Conservation (phyloP, 2,797 vertebrate species). For the Mus caroli region DNA sequence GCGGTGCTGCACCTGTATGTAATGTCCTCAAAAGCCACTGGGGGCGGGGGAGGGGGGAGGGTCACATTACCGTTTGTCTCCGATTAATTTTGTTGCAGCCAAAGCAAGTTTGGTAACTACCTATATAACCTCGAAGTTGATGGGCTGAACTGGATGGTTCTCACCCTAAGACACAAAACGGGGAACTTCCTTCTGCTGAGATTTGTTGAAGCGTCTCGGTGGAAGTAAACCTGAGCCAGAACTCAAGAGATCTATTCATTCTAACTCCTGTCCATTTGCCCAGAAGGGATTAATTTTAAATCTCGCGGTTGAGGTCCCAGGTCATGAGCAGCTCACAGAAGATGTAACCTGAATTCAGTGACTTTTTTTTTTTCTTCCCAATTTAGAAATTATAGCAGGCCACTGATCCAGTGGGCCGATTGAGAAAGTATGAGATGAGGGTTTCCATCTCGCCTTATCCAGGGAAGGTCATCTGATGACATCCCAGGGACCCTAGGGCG, state of each 20-base stretch:
- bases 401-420: neutral
- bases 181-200: neutral
- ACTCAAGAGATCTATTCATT: neutral
- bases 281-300: conserved; percentile 32
- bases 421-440: neutral
- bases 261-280: neutral
- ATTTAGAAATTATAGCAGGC: neutral
- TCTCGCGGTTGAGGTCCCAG: neutral
- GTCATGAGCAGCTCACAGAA: neutral
- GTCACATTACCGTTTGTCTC: accelerated
- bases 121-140: neutral
- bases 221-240: neutral
- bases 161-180: neutral
- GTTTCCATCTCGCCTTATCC: neutral
- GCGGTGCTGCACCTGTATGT: neutral
- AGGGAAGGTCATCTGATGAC: neutral
- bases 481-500: neutral
- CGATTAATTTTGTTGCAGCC: neutral
- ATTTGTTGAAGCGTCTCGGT: neutral
- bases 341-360: neutral
- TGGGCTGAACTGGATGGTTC: neutral
- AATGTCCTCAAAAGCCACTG: neutral
- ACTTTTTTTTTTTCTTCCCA: neutral
- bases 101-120: neutral
- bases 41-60: accelerated